Evolutionary conservation across 2,113 vertebrate species (phyloP), one percentile per base, ranked within the genome.

Genomic region (Esox niger): DNA sequence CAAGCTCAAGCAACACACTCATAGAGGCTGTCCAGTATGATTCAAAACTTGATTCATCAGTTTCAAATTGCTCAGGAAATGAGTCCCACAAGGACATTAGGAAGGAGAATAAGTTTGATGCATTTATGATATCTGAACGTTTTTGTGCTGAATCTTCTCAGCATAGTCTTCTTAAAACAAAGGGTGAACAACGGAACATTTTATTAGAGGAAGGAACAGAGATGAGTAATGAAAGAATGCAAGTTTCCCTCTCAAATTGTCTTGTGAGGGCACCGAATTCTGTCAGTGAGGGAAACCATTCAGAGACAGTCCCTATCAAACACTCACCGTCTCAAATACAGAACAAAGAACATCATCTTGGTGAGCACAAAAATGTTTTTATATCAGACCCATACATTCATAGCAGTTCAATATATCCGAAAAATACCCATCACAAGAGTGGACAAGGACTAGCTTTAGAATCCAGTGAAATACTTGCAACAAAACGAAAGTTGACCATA

Each of bases 311-410:
- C 30, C 73, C 83, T 25, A 33, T 66, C 84, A 83, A 84, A 38
- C 57, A 35, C 64, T 62, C 75, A 38, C 3, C 32, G 27, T 84
- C 85, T 71, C 75, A 61, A 49, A 38, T 67, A 81, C 17, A 67
- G 75, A 33, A 38, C 27, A 9, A 26, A 0, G 66, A 55, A 57
- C 67, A 83, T 76, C 82, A 71, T 64, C 74, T 72, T 64, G 58
- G 43, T 30, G 57, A 57, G 21, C 84, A 85, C 62, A 84, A 76
- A 73, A 80, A 49, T 25, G 87, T 77, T 47, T 1, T 66, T 77
- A 75, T 75, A 17, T 85, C 83, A 23, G 88, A 87, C 62, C 79
- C 90, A 62, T 86, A 76, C 35, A 43, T 88, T 72, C 88, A 88
- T 32, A 64, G 72, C 62, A 60, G 63, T 73, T 58, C 82, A 54